Conservation (phyloP, 1,140 invertebrate species). For the Drosophila gunungcola region DNA sequence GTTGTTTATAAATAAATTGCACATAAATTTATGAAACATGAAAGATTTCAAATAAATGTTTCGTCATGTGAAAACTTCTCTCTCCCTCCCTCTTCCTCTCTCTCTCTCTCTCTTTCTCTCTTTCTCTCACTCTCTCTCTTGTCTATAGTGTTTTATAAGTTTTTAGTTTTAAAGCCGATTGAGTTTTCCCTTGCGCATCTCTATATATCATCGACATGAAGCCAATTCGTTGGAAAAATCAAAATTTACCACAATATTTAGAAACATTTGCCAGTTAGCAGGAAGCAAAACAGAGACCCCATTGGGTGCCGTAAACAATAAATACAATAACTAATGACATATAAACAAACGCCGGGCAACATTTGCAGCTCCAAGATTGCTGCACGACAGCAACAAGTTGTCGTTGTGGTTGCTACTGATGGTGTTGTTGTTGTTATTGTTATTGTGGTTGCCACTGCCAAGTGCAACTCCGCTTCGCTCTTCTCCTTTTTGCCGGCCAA, state of each 20-base stretch:
- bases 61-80: conserved; percentile 54
- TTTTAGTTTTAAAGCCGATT: neutral
- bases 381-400: conserved; percentile 14
- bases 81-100: neutral
- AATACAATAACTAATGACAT: conserved; percentile 75
- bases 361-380: conserved; percentile 14
- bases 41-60: conserved; percentile 84
- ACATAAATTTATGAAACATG: conserved; percentile 83
- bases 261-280: neutral
- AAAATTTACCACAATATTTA: conserved; percentile 23
- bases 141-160: conserved; percentile 7
- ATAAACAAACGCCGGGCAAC: conserved; percentile 67
- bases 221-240: conserved; percentile 8
- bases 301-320: conserved; percentile 31
- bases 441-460: conserved; percentile 46
- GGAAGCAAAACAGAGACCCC: conserved; percentile 20
- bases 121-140: neutral
- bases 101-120: neutral
- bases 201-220: conserved; percentile 1
- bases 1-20: conserved; percentile 80
- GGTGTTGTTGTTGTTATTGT: conserved; percentile 13
- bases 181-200: conserved; percentile 3
- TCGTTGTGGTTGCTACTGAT: conserved; percentile 3
- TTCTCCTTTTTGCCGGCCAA: conserved; percentile 50
- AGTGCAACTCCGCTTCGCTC: conserved; percentile 39